Base-by-base conservation (phyloP, 2,797 vertebrate genomes). In the Bucorvus abyssinicus region DNA sequence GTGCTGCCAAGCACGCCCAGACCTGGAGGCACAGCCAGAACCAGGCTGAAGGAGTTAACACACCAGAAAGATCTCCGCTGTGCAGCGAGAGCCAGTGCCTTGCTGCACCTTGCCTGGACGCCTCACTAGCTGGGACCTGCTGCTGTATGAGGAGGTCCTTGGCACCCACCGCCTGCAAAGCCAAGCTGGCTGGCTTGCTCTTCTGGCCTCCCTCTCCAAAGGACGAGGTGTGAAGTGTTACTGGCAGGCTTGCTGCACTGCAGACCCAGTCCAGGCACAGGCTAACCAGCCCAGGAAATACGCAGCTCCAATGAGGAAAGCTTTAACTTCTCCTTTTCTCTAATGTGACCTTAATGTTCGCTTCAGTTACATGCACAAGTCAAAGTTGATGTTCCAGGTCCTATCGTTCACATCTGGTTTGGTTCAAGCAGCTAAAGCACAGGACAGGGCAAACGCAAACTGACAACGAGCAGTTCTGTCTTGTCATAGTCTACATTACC, bases 191-290 rank as follows among this genome's bases (percentile, higher is more conserved):
- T 89, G 77, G 83, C 92, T 84, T 2, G 0, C 23, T 75, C 59
- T 50, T 76, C 12, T 29, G 57, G 76, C 71, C 65, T 94, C 84
- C 53, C 61, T 83, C 38, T 81, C 50, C 11, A 71, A 68, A 92
- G 79, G 87, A 81, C n/a, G 7, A 76, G 7, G 30, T 94, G 78
- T 64, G 23, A 95, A 87, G 71, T n/a, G 74, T 65, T 76, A 47
- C 89, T 93, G 89, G 85, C 95, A 95, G 93, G 45, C 84, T 88
- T 91, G 85, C 95, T 97, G 94, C 93, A 94, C 95, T 95, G 96
- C 95, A 96, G 95, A 30, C 94, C 83, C 87, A 93, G 70, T 76
- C 87, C 81, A 81, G 63, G 44, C 61, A 65, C 63, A 40, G 68
- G 63, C 57, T 80, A 36, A 30, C 56, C 81, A 85, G 20, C 30